Base-by-base conservation (phyloP, 2,888 invertebrate species). In the Sialis fuliginosa region DNA sequence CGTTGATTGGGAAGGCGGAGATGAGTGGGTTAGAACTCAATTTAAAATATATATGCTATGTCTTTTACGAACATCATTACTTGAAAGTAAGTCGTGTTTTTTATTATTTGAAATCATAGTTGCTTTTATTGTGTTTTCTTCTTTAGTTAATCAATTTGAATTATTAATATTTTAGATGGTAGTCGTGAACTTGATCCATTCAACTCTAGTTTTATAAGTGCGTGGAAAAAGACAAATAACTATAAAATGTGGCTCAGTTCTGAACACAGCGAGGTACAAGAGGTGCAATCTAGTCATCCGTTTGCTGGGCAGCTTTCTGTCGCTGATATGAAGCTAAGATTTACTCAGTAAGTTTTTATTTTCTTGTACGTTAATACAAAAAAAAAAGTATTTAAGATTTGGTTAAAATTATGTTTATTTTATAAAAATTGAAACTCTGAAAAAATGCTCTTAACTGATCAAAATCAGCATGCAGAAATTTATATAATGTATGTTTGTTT, bases 21-120 rank as follows among this genome's bases (percentile, higher is more conserved):
- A 97, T 60, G 84, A 88, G 54, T 98, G 97, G 97, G 83, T 97
- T 52, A 72, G 97, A 53, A 82, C 90, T 46, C 96, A 97, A 65
- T 96, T 96, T 62, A 79, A 83, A 53, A 81, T 86, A 45, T 91
- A 91, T 61, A 69, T 88, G 52, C 68, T 91, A 54, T 86, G 87
- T 58, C 68, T 92, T 49, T 61, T 91, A 53, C 74, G 88, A 55
- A 88, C 90, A 6, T 81, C 87, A 34, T 67, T 85, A 51, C 64
- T 81, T 54, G 79, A 75, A 65, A 81, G 81, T 81, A 63, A 60
- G 46, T 53, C 10, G 9, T n/a, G 35, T 35, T 35, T 35, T 35
- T n/a, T 40, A n/a, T 40, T 40, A 40, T 12, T 7, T 3, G 40
- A 8, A 44, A 33, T 30, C 22, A 30, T 39, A n/a, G 12, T 31